phyloP scores from a whole-genome alignment of 1,140 invertebrate genomes.

The Melanaphis sacchari region DNA sequence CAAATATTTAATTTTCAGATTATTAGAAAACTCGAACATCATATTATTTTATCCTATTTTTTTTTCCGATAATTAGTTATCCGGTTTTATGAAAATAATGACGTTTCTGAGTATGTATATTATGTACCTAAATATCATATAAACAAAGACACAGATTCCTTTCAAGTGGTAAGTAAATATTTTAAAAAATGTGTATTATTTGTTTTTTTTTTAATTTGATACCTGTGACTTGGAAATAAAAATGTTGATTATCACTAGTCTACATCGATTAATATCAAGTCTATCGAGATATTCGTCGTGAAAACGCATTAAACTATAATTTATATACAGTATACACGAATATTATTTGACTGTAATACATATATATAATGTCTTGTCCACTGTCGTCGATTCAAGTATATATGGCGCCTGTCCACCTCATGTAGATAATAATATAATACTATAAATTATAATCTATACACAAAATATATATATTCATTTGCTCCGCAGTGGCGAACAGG shows the following conservation, averaged over 20 bases:
- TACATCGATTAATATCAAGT: neutral
- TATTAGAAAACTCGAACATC: too few species aligned
- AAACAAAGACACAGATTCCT: too few species aligned
- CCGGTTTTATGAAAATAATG: too few species aligned
- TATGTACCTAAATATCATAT: too few species aligned
- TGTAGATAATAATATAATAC: neutral
- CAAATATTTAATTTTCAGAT: too few species aligned
- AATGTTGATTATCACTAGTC: neutral
- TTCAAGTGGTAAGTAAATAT: neutral
- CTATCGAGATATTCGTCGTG: neutral
- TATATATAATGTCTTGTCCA: neutral
- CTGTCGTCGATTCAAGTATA: neutral
- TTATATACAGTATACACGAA: neutral
- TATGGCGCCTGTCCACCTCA: neutral
- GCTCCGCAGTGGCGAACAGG: neutral
- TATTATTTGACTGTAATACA: neutral
- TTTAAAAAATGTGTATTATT: neutral
- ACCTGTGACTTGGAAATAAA: neutral
- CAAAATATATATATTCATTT: neutral
- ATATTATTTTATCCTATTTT: too few species aligned
- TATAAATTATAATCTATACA: conserved; percentile 5
- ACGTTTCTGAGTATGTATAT: too few species aligned
- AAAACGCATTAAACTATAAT: conserved; percentile 3
- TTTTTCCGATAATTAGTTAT: too few species aligned
- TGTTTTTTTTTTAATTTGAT: neutral